Percentiles rank a stretch among this genome's conserved stretches.
Evolutionary conservation across 2,113 vertebrate species (phyloP).

Genomic region (Halcyon malimbica): DNA sequence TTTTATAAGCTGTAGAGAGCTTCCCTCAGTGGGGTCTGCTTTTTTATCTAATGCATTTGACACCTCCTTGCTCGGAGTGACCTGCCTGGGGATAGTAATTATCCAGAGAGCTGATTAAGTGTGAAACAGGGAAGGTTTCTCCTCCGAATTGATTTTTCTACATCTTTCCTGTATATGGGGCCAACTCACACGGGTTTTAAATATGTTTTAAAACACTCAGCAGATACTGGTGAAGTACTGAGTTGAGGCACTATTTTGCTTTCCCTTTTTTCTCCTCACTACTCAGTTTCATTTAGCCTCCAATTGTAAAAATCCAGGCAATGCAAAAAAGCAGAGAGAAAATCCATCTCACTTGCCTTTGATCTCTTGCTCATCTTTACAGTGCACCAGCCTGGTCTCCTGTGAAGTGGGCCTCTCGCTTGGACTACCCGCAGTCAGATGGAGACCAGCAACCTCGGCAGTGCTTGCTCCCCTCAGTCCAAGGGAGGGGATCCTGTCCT

Average conservation of each 20-base stretch:
- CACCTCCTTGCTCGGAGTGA: background rate
- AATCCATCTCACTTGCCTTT: background rate
- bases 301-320: background rate
- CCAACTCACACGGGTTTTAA: background rate
- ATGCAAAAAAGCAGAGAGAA: background rate
- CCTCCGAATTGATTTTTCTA: background rate
- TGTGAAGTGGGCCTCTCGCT: background rate
- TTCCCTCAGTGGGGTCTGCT: background rate
- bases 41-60: background rate
- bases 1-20: background rate
- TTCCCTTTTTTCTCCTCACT: background rate
- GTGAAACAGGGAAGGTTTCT: background rate
- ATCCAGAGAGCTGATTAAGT: background rate
- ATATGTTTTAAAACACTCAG: background rate
- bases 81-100: background rate
- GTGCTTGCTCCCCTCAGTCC: fast-evolving
- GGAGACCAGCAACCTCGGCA: fast-evolving
- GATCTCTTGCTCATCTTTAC: conserved; percentile 14
- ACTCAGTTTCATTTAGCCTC: background rate
- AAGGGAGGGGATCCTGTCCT: background rate
- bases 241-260: background rate
- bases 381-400: background rate
- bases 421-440: fast-evolving
- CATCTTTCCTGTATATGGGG: background rate
- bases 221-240: background rate